Evolutionary conservation across 2,888 invertebrate species (phyloP).

Genomic region (Orthosia incerta): DNA sequence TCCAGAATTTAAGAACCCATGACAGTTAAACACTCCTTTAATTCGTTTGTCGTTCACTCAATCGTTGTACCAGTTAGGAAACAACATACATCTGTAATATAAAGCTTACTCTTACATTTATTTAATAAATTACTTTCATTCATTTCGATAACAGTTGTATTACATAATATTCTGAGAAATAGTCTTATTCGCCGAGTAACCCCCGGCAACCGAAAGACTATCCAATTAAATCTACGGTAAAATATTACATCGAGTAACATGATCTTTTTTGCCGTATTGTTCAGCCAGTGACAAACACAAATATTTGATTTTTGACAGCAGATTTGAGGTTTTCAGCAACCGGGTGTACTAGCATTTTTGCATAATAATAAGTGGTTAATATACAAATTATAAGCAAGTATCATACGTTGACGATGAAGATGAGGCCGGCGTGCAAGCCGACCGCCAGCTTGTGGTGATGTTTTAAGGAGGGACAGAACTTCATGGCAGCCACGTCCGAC

Average conservation of each 20-base stretch:
- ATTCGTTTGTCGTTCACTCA: constrained; percentile 10
- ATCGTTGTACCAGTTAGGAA: constrained; percentile 4
- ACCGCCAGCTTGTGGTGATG: constrained; percentile 79
- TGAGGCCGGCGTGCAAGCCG: constrained; percentile 81
- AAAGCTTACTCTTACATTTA: constrained; percentile 34
- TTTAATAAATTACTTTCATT: constrained; percentile 35
- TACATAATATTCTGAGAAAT: constrained; percentile 14
- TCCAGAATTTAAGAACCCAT: background rate
- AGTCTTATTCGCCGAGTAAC: constrained; percentile 13
- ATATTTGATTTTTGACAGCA: background rate
- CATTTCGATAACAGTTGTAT: constrained; percentile 35
- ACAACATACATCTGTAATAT: constrained; percentile 24
- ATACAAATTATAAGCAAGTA: constrained; percentile 21
- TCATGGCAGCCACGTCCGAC: constrained; percentile 78
- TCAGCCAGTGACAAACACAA: constrained; percentile 1
- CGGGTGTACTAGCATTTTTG: constrained; percentile 5
- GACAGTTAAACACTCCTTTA: background rate
- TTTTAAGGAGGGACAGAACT: constrained; percentile 77
- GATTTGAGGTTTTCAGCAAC: constrained; percentile 10
- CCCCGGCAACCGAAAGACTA: background rate
- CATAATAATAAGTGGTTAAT: constrained; percentile 15
- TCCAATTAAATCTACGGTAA: constrained; percentile 3
- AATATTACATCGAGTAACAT: background rate
- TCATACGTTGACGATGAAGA: constrained; percentile 78
- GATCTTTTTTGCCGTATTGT: background rate